Percentiles rank a stretch among this genome's conserved stretches.
Evolutionary conservation across 2,888 invertebrate species (phyloP).

Genomic region (Oasisia sp.): DNA sequence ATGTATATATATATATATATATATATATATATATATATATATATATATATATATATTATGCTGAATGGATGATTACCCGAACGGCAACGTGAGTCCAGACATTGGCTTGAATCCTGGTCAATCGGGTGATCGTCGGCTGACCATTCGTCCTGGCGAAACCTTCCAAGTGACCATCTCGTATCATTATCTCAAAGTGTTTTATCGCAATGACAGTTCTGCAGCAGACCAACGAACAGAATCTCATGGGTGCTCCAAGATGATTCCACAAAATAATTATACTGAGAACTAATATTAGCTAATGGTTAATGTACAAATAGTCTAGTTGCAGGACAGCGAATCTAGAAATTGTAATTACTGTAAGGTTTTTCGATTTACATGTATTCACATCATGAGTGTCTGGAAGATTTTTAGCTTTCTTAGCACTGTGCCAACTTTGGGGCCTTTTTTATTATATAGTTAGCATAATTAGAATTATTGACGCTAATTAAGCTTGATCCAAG

Average conservation of each 20-base stretch:
- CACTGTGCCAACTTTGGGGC: too few species aligned
- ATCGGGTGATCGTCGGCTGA: neutral
- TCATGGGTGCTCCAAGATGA: neutral
- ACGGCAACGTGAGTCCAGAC: slow-evolving; percentile 2
- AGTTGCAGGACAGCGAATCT: too few species aligned
- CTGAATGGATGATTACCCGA: neutral
- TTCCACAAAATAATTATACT: too few species aligned
- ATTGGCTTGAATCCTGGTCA: neutral
- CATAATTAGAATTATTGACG: too few species aligned
- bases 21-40: slow-evolving; percentile 25
- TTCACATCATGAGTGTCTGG: too few species aligned
- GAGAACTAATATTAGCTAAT: too few species aligned
- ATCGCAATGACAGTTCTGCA: neutral
- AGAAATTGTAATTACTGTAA: too few species aligned
- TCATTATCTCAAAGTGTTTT: neutral
- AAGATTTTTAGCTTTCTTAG: too few species aligned
- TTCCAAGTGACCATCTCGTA: neutral
- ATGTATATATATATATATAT: neutral
- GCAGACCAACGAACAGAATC: neutral
- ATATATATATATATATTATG: neutral
- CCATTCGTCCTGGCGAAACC: neutral
- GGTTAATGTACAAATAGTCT: too few species aligned
- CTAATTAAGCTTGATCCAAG: too few species aligned
- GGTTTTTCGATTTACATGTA: too few species aligned
- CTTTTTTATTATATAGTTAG: too few species aligned